Evolutionary conservation across 2,113 vertebrate species (phyloP), one percentile per base, ranked within the genome.

Genomic region (Eolophus roseicapilla): DNA sequence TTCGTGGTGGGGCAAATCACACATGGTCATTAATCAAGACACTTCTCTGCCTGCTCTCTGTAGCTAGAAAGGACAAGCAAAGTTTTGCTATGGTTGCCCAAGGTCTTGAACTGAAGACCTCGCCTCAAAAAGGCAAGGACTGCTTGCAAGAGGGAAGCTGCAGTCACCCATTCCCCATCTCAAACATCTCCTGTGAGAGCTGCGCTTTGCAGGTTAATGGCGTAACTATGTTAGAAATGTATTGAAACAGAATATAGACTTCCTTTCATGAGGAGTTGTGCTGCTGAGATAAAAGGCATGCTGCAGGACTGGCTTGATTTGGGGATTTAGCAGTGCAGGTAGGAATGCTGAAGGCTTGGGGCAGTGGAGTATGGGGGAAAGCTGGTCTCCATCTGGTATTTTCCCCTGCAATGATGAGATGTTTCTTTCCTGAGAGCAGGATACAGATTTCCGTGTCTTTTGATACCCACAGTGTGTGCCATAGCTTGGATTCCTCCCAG

Each of bases 161-260:
- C 57, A 33, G 20, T 8, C 18, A 52, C 21, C 49, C 27, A 5
- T 27, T 46, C 28, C 39, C n/a, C 28, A 37, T 23, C 25, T 41
- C 29, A 24, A 67, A n/a, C 29, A 37, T 14, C 55, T 63, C 35
- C 64, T 13, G 31, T 15, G 24, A 76, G 50, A 70, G 11, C 63
- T 0, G 2, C 1, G 2, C 63, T 49, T 68, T 9, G 35, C 1
- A 17, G 28, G 41, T 44, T 64, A 64, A 31, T 0, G 1, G 31
- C 3, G 0, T 65, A 35, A 50, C 46, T 62, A 28, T 27, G 79
- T 84, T 11, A 93, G 77, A 80, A 83, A 33, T 43, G 63, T 37
- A 37, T 17, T 28, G 14, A 67, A 77, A 23, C 43, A 52, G 62
- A 80, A 35, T 27, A 8, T 41, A 44, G 33, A 17, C 25, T 80